Conservation (phyloP, 1,140 invertebrate species). For the Leptopilina clavipes region DNA sequence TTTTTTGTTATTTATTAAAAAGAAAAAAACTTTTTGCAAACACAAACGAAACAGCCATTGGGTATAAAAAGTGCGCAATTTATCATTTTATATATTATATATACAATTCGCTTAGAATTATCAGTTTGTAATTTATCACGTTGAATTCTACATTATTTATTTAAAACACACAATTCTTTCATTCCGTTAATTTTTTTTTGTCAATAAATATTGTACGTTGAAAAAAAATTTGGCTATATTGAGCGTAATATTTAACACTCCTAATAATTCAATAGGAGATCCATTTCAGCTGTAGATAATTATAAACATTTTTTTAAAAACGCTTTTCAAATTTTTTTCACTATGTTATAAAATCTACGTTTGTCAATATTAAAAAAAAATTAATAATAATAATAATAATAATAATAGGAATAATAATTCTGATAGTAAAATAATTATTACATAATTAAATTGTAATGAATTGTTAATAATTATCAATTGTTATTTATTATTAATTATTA, state of each 20-base stretch:
- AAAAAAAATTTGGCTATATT: constrained; percentile 13
- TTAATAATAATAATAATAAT: too few species aligned
- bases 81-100: too few species aligned
- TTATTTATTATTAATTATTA: too few species aligned
- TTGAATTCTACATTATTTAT: not conserved
- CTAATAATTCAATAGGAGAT: constrained; percentile 1
- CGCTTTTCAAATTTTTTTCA: not conserved
- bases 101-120: constrained; percentile 17
- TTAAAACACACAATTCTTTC: constrained; percentile 1
- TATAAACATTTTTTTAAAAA: not conserved
- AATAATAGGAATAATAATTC: not conserved
- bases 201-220: not conserved
- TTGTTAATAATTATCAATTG: too few species aligned
- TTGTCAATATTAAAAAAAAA: not conserved
- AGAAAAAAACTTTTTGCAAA: not conserved
- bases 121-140: constrained; percentile 4
- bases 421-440: too few species aligned
- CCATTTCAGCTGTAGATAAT: not conserved
- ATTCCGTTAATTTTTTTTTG: not conserved
- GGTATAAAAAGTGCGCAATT: constrained; percentile 19
- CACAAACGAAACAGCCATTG: not conserved
- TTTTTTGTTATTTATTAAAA: not conserved
- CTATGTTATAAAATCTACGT: not conserved
- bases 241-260: constrained; percentile 18
- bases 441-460: too few species aligned